Base-by-base conservation (phyloP, 2,888 invertebrate species). In the Heliconius sara region DNA sequence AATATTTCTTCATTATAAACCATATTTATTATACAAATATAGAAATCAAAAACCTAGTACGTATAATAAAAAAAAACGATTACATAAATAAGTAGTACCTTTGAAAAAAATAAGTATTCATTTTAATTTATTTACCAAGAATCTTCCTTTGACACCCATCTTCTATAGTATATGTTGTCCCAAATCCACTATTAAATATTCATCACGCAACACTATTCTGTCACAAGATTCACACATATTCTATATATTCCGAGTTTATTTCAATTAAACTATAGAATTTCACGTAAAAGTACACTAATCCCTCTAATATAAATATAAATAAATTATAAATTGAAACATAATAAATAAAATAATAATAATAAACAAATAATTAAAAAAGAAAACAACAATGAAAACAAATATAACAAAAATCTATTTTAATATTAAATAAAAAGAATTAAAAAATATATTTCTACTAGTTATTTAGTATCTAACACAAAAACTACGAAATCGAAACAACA, bases 81-180 rank as follows among this genome's bases (percentile, higher is more conserved):
- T 47, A 47, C 34, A 47, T 47, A 47, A 47, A 47, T 47, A 47
- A 27, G 47, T 47, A 16, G 19, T 52, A 27, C 7, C 30, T 22
- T 30, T 30, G 43, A 27, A 22, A 16, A 73, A 27, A 66, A 10
- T 3, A 27, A 57, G 9, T 52, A 27, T 30, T 30, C 27, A 57
- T 63, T 73, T 47, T 27, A 34, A 10, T 52, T 16, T 87, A 91
- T 87, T 92, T 90, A 93, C 93, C 93, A 93, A 83, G 80, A 89
- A 92, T 90, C 91, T 90, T 84, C 92, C 88, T 84, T 92, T 92
- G 84, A 92, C 93, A 78, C 93, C 93, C 93, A 93, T 93, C 84
- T 86, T 82, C 76, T 25, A 71, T 66, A 63, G 60, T n/a, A 12
- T 73, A 60, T 72, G 73, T 78, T 57, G 43, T 68, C 22, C 30